A percentile compares a stretch with the other conserved stretches of the same genome.
phyloP scores from a whole-genome alignment of 1,140 invertebrate species.

The Paralvinella palmiformis region DNA sequence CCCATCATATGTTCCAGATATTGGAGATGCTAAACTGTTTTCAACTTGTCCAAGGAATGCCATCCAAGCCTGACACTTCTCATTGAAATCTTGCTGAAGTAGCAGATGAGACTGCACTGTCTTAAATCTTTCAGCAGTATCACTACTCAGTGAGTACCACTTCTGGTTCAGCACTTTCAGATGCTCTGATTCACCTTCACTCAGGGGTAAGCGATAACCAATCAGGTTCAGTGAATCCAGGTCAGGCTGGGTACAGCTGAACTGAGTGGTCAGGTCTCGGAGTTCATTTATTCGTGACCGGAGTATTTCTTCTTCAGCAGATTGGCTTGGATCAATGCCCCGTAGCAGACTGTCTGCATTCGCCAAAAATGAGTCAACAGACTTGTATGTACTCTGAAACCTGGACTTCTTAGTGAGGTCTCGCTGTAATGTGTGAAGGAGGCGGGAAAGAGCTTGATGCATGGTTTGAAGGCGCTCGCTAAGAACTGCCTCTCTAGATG shows the following conservation, averaged over 20 bases:
- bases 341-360: slow-evolving; percentile 29
- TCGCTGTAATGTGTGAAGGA: slow-evolving; percentile 29
- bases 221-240: slow-evolving; percentile 33
- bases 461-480: slow-evolving; percentile 34
- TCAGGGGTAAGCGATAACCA: slow-evolving; percentile 39
- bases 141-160: slow-evolving; percentile 32
- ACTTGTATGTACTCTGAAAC: slow-evolving; percentile 31
- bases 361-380: slow-evolving; percentile 31
- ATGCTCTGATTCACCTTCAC: slow-evolving; percentile 27
- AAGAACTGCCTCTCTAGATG: slow-evolving; percentile 32
- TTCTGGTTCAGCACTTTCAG: slow-evolving; percentile 37
- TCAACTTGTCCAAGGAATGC: slow-evolving; percentile 41
- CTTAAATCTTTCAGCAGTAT: slow-evolving; percentile 33
- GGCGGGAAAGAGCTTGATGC: slow-evolving; percentile 31
- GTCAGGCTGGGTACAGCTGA: slow-evolving; percentile 27
- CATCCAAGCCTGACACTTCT: slow-evolving; percentile 46
- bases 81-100: slow-evolving; percentile 38
- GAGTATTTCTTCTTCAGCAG: slow-evolving; percentile 28
- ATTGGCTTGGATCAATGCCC: slow-evolving; percentile 28
- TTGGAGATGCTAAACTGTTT: slow-evolving; percentile 32
- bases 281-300: slow-evolving; percentile 30
- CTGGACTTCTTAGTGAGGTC: slow-evolving; percentile 30
- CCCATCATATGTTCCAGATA: slow-evolving; percentile 35
- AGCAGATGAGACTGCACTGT: slow-evolving; percentile 33
- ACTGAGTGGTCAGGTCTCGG: slow-evolving; percentile 30